Evolutionary conservation across 2,113 vertebrate genomes (phyloP), one percentile per base, ranked within the genome.

Genomic region (Leucoraja erinaceus): DNA sequence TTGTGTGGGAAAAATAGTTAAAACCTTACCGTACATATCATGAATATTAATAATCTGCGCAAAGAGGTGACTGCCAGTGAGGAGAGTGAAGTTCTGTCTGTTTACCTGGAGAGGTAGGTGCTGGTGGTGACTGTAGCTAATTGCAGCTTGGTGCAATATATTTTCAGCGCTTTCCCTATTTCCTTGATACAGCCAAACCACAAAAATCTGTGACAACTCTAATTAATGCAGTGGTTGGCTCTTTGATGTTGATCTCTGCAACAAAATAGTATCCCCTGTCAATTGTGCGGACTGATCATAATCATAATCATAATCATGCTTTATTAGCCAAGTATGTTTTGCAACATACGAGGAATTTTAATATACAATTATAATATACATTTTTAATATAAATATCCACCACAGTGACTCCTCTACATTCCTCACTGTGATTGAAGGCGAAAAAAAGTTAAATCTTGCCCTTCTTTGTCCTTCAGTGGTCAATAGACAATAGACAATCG

Each of bases 11-110:
- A 47, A 25, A 61, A 66, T 63, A 63, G 59, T 31, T 47, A 47
- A 63, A 91, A 47, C 20, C 5, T 18, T 47, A 28, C 3, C 28
- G 68, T 54, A 28, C 28, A 38, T 14, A 84, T 47, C 2, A 86
- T 91, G 90, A 70, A 91, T 91, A 91, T 91, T 91, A 72, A 10
- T 38, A 47, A 5, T 72, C 90, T 91, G 33, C 12, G 31, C 33
- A 74, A 47, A 54, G 90, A 54, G 10, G 18, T 54, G 68, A 54
- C 20, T 47, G 38, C 33, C 38, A 72, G 90, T 28, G 22, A 91
- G 90, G 14, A 28, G 38, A 14, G 10, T 54, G 90, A 91, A 2
- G 59, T 88, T 6, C 66, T 86, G 25, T 25, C 54, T 91, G 31
- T 72, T 47, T 72, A 61, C 68, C 70, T 20, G n/a, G n/a, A 33